These are phyloP conservation scores for Acrossocheilus fasciatus DNA, from an alignment of 2,797 vertebrate species.

Conservation along the genomic window DNA sequence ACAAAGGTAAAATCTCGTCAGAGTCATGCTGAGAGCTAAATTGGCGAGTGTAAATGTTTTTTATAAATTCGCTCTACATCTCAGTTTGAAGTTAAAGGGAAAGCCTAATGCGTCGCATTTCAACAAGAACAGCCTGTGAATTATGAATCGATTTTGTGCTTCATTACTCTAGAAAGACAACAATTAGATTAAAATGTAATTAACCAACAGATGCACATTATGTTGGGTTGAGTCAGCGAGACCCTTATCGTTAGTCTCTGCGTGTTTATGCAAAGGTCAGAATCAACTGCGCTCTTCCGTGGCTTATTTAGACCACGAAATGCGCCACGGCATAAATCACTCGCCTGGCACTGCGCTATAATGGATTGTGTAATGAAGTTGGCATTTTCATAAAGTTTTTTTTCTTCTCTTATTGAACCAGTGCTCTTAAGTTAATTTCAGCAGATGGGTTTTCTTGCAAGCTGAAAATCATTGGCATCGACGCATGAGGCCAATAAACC, in stretches of 20 bases:
- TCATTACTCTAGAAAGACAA: slow-evolving; percentile 61
- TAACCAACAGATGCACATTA: slow-evolving; percentile 54
- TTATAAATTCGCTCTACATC: slow-evolving; percentile 23
- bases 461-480: slow-evolving; percentile 23
- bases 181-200: slow-evolving; percentile 62
- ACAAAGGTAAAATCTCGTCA: slow-evolving; percentile 10
- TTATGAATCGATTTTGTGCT: slow-evolving; percentile 59
- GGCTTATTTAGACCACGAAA: slow-evolving; percentile 29
- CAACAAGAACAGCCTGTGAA: slow-evolving; percentile 27
- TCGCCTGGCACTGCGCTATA: slow-evolving; percentile 16
- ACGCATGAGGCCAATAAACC: slow-evolving; percentile 18
- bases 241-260: slow-evolving; percentile 39
- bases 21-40: slow-evolving; percentile 48
- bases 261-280: slow-evolving; percentile 51
- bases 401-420: slow-evolving; percentile 8
- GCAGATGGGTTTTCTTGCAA: slow-evolving; percentile 6
- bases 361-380: slow-evolving; percentile 37
- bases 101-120: slow-evolving; percentile 34
- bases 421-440: slow-evolving; percentile 34
- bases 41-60: slow-evolving; percentile 52
- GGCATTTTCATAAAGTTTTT: slow-evolving; percentile 25
- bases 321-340: slow-evolving; percentile 8
- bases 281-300: neutral
- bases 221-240: slow-evolving; percentile 27
- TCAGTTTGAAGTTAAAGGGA: slow-evolving; percentile 29